Conservation (phyloP, 2,888 invertebrate genomes). For the Magallana nippona region DNA sequence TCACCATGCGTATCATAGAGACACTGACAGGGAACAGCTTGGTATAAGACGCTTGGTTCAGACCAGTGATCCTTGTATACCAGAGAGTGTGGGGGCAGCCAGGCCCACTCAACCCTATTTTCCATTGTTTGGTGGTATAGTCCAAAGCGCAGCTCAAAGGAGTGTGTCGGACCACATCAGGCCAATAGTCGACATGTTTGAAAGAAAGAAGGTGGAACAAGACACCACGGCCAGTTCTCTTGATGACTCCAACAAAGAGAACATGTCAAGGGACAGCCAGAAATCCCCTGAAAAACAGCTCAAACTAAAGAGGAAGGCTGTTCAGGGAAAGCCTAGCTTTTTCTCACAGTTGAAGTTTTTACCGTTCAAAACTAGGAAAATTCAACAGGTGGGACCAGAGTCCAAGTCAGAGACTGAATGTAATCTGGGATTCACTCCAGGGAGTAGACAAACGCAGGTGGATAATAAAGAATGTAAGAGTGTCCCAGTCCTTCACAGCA, state of each 20-base stretch:
- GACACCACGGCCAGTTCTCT: slow-evolving; percentile 3
- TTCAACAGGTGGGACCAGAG: background rate
- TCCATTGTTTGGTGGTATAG: background rate
- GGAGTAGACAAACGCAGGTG: background rate
- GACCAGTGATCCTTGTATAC: background rate
- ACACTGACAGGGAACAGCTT: background rate
- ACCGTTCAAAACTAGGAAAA: background rate
- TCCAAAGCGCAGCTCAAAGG: background rate
- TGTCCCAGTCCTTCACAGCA: slow-evolving; percentile 5
- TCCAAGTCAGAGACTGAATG: slow-evolving; percentile 1
- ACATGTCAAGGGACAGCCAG: background rate
- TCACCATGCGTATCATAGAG: slow-evolving; percentile 1
- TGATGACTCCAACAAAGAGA: slow-evolving; percentile 43
- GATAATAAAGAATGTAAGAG: background rate
- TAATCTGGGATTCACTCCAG: background rate
- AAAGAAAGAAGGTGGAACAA: background rate
- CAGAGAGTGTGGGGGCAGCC: background rate
- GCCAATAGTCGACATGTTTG: slow-evolving; percentile 6
- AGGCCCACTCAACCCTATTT: background rate
- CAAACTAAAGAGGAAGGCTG: slow-evolving; percentile 4
- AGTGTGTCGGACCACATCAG: background rate
- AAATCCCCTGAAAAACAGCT: background rate
- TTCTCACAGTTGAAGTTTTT: background rate
- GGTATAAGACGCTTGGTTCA: background rate
- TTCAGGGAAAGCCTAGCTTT: background rate